These are phyloP conservation scores for Garra rufa DNA, from an alignment of 2,113 vertebrate species.

Conservation along the genomic window DNA sequence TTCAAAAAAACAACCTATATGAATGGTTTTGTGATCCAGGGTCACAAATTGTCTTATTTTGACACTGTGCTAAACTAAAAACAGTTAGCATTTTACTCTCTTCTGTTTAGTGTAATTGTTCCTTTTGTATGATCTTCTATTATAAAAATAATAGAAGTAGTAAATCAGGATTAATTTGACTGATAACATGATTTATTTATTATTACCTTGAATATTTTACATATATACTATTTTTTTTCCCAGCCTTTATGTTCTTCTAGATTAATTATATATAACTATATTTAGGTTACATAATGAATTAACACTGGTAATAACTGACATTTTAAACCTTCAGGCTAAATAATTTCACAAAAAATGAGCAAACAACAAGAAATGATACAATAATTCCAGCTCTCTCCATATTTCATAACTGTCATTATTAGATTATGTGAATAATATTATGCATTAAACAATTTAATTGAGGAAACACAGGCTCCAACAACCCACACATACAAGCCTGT, in stretches of 20 bases:
- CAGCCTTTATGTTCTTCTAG: neutral
- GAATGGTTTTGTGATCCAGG: too few relatives aligned
- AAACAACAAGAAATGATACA: neutral
- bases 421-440: neutral
- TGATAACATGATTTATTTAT: too few relatives aligned
- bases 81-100: too few relatives aligned
- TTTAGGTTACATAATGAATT: neutral
- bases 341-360: neutral
- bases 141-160: too few relatives aligned
- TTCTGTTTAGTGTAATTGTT: too few relatives aligned
- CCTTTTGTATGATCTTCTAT: too few relatives aligned
- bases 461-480: neutral
- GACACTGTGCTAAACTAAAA: too few relatives aligned
- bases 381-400: neutral
- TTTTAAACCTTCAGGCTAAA: neutral
- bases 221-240: too few relatives aligned
- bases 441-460: neutral
- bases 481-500: neutral
- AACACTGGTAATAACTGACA: neutral
- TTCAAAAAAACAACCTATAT: too few relatives aligned
- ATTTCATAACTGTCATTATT: neutral
- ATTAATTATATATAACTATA: neutral
- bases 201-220: too few relatives aligned
- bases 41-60: too few relatives aligned
- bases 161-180: too few relatives aligned